Conservation (phyloP, 2,113 vertebrate genomes). For the Lepus americanus region DNA sequence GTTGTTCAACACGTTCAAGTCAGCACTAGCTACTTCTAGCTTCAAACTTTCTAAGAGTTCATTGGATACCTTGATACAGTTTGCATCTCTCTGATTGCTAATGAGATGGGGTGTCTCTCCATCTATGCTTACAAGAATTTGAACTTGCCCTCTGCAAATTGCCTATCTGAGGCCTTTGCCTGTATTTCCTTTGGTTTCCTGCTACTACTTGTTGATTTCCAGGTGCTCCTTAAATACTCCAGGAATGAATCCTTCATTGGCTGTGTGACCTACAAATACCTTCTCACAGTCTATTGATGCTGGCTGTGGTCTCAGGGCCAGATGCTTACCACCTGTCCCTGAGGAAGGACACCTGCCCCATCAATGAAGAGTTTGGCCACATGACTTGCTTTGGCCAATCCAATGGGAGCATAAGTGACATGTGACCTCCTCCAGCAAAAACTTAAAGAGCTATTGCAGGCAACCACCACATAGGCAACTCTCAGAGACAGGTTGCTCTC, state of each 20-base stretch:
- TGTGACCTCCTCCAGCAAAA: not conserved
- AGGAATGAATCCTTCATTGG: not conserved
- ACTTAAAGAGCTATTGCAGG: not conserved
- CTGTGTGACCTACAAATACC: not conserved
- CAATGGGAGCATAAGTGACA: not conserved
- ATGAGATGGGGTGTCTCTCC: not conserved
- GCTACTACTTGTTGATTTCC: not conserved
- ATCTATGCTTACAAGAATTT: not conserved
- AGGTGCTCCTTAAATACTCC: not conserved
- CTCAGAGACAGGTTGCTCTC: not conserved
- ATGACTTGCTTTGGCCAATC: not conserved
- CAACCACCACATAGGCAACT: not conserved
- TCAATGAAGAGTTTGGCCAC: not conserved
- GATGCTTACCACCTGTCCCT: fast-evolving
- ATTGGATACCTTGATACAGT: not conserved
- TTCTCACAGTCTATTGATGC: not conserved
- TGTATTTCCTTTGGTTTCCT: not conserved
- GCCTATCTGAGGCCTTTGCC: not conserved
- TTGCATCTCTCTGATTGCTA: not conserved
- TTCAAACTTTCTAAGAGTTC: not conserved
- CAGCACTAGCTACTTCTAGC: not conserved
- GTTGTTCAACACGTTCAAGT: not conserved
- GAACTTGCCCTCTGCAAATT: not conserved
- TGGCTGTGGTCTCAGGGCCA: not conserved
- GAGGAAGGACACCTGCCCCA: not conserved